Conservation (phyloP, 2,888 invertebrate species). For the Ommatoiulus sabulosus region DNA sequence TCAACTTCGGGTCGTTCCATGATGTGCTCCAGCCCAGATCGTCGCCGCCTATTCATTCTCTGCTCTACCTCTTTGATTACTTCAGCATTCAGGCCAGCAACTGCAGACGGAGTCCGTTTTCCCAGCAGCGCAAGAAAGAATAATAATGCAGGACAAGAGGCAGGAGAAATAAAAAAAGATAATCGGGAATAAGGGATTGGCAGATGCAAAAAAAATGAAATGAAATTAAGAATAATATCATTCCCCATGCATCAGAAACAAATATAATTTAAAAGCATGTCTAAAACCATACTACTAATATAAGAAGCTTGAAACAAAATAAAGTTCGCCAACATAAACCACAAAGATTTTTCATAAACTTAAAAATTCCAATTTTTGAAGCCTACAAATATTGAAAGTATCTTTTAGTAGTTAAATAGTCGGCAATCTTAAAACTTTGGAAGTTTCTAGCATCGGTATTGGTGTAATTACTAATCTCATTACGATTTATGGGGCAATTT, state of each 20-base stretch:
- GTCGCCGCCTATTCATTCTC: slow-evolving; percentile 60
- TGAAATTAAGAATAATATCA: slow-evolving; percentile 62
- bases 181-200: slow-evolving; percentile 65
- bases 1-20: slow-evolving; percentile 57
- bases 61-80: slow-evolving; percentile 59
- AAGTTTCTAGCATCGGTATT: too few relatives aligned
- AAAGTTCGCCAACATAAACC: background rate
- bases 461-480: too few relatives aligned
- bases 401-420: too few relatives aligned
- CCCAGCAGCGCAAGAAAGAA: slow-evolving; percentile 53
- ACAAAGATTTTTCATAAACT: too few relatives aligned
- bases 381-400: too few relatives aligned
- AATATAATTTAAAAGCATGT: background rate
- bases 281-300: background rate
- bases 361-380: too few relatives aligned
- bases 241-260: slow-evolving; percentile 16
- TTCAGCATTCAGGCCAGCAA: slow-evolving; percentile 58
- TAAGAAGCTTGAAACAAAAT: slow-evolving; percentile 27
- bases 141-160: slow-evolving; percentile 54
- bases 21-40: slow-evolving; percentile 58
- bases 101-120: slow-evolving; percentile 35
- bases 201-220: slow-evolving; percentile 61
- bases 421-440: too few relatives aligned
- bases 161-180: slow-evolving; percentile 60
- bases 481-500: too few relatives aligned